Conservation (phyloP, 2,888 invertebrate species). For the Eupithecia tripunctaria region DNA sequence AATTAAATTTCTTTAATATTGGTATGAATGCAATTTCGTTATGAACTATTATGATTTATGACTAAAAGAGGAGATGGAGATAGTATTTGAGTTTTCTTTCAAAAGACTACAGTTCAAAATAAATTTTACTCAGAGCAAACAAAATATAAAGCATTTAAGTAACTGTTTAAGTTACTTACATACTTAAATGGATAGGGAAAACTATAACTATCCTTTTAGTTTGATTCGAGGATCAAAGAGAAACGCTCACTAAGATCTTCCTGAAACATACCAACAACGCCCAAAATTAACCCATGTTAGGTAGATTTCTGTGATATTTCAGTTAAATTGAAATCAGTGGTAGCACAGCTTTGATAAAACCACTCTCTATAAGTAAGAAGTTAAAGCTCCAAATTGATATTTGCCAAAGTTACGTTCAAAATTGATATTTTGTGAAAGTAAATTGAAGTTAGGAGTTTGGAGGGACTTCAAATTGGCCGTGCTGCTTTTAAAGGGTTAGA, state of each 20-base stretch:
- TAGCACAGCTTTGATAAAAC: not conserved
- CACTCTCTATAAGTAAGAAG: constrained; percentile 25
- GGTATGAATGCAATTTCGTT: not conserved
- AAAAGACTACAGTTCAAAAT: too few relatives aligned
- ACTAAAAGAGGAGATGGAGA: too few relatives aligned
- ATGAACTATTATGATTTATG: too few relatives aligned
- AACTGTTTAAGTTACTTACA: too few relatives aligned
- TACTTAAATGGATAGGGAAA: not conserved
- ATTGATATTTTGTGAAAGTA: constrained; percentile 16
- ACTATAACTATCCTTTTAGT: not conserved
- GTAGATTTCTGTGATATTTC: not conserved
- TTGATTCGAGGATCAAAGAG: not conserved
- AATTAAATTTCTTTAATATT: too few relatives aligned
- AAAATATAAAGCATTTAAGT: too few relatives aligned
- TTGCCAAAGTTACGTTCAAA: constrained; percentile 39
- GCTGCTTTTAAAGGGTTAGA: constrained; percentile 17
- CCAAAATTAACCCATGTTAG: not conserved
- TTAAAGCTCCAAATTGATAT: constrained; percentile 55
- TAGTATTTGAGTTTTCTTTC: too few relatives aligned
- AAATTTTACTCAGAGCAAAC: too few relatives aligned
- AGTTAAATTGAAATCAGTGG: constrained; percentile 6
- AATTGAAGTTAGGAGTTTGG: constrained; percentile 12
- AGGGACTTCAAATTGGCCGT: constrained; percentile 11
- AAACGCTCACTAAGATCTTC: not conserved
- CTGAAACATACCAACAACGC: not conserved